These are phyloP conservation scores for Psilopogon haemacephalus DNA, from an alignment of 2,113 vertebrate genomes.

Conservation along the genomic window DNA sequence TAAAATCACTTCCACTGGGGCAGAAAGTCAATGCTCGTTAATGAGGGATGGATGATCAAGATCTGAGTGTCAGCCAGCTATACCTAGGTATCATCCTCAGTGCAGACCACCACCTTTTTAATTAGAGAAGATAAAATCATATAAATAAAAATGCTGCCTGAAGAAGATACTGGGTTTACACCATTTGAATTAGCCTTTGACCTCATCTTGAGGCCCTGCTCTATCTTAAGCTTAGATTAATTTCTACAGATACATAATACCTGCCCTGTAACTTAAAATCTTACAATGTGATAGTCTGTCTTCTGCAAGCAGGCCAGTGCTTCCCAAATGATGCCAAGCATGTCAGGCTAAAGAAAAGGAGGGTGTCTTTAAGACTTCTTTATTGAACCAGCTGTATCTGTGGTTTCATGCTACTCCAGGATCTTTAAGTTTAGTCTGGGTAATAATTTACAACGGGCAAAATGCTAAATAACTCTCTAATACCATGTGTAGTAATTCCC, in stretches of 20 bases:
- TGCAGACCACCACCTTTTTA: slow-evolving; percentile 20
- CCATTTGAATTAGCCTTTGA: slow-evolving; percentile 6
- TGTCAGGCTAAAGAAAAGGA: not conserved
- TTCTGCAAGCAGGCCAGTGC: not conserved
- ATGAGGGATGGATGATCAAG: slow-evolving; percentile 42
- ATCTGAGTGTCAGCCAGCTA: slow-evolving; percentile 34
- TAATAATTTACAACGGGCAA: not conserved
- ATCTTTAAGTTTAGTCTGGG: not conserved
- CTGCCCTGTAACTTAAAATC: not conserved
- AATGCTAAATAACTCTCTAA: not conserved
- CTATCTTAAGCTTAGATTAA: not conserved
- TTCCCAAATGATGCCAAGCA: not conserved
- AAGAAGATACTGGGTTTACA: not conserved
- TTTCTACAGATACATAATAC: not conserved
- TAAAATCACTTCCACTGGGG: slow-evolving; percentile 59
- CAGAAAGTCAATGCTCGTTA: slow-evolving; percentile 73
- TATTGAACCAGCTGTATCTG: not conserved
- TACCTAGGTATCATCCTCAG: not conserved
- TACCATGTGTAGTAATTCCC: not conserved
- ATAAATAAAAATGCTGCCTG: not conserved
- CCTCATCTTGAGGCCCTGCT: not conserved
- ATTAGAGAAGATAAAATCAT: slow-evolving; percentile 41
- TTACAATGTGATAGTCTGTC: rapidly evolving
- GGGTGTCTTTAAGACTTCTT: not conserved
- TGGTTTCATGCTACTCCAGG: not conserved